phyloP scores from a whole-genome alignment of 2,113 vertebrate species.

The Passerina amoena region DNA sequence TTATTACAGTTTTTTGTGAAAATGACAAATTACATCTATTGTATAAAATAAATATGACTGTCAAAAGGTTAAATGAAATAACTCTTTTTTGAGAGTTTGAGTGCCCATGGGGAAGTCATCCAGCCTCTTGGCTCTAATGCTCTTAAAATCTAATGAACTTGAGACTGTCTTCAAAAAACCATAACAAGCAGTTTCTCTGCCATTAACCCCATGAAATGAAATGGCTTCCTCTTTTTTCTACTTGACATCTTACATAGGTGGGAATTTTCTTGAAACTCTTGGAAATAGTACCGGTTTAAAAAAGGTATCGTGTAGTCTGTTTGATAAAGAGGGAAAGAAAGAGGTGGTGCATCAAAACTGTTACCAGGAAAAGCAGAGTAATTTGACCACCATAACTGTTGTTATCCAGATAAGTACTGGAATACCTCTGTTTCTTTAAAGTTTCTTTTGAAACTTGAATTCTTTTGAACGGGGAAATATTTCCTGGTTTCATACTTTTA shows the following conservation, averaged over 20 bases:
- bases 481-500: neutral
- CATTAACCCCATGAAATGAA: neutral
- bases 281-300: neutral
- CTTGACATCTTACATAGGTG: neutral
- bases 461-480: neutral
- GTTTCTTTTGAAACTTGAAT: neutral
- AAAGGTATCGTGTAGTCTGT: neutral
- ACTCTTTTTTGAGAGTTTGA: neutral
- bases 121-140: neutral
- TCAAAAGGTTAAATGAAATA: neutral
- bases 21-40: neutral
- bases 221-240: neutral
- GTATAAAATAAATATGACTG: neutral
- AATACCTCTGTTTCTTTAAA: neutral
- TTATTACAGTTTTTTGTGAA: neutral
- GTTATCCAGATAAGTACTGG: neutral
- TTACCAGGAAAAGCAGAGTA: neutral
- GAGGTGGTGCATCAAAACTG: neutral
- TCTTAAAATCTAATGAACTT: neutral
- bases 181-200: neutral
- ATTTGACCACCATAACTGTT: neutral
- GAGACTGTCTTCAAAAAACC: neutral
- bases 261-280: neutral
- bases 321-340: neutral
- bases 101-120: neutral